Conservation (phyloP, 2,888 invertebrate species). For the Alloscopus bannaensis region DNA sequence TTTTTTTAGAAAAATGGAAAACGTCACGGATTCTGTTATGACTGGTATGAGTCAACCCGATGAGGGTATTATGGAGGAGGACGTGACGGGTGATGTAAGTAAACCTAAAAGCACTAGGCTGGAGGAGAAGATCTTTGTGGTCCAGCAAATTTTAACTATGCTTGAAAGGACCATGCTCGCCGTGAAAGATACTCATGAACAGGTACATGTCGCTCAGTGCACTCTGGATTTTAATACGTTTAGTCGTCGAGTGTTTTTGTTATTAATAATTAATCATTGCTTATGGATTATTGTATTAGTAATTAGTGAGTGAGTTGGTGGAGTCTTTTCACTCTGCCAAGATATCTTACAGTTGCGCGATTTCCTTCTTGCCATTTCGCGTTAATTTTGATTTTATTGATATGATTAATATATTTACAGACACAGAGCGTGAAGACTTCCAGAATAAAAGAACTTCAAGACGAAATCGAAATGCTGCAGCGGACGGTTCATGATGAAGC, state of each 20-base stretch:
- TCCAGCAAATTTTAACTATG: conserved; percentile 44
- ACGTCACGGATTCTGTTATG: too few species aligned
- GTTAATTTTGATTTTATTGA: background rate
- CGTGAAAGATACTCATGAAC: conserved; percentile 18
- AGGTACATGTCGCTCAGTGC: background rate
- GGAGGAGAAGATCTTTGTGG: conserved; percentile 49
- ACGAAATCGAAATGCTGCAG: conserved; percentile 2
- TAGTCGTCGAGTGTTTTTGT: background rate
- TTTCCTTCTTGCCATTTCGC: background rate
- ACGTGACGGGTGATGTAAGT: background rate
- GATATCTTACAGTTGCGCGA: too few species aligned
- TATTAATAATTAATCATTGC: too few species aligned
- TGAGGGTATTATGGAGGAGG: background rate
- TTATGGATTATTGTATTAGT: too few species aligned
- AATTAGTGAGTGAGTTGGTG: too few species aligned
- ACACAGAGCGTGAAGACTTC: background rate
- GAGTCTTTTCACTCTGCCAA: too few species aligned
- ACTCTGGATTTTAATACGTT: background rate
- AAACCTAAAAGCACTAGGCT: background rate
- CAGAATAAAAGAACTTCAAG: conserved; percentile 19
- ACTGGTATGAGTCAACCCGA: background rate
- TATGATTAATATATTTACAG: conserved; percentile 6
- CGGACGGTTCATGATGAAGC: conserved; percentile 11
- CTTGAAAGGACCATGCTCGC: conserved; percentile 38
- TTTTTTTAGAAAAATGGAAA: too few species aligned